Evolutionary conservation across 2,113 vertebrate species (phyloP), one percentile per base, ranked within the genome.

Genomic region (Phalacrocorax pelagicus): DNA sequence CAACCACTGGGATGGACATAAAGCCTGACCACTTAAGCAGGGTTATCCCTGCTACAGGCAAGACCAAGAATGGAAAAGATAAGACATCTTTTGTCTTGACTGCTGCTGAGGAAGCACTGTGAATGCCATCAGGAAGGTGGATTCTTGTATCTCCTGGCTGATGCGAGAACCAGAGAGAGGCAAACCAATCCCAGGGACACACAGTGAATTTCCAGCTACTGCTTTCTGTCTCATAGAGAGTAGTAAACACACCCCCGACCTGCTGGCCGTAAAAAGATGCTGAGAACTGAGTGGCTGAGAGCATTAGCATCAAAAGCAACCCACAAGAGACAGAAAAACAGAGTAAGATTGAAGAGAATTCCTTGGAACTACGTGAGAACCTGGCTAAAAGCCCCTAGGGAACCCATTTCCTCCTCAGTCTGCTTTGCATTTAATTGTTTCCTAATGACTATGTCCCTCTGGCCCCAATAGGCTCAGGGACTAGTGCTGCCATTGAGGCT

Each of bases 351-450:
- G 59, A 92, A 85, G 51, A 90, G 20, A 84, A 95, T 94, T 95
- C 92, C 88, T 88, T 88, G 66, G 81, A 95, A 57, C 83, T 96
- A 96, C 83, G 65, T 11, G 46, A 44, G 55, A 97, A 96, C 84
- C 88, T 90, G 84, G 51, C 81, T 96, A 90, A 87, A 96, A 92
- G 81, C 44, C 88, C 61, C 27, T 22, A 12, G 84, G 61, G 81
- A 97, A 83, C 40, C 49, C 42, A 86, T 71, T 95, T 90, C 55
- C 78, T 92, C 89, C 86, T 92, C 94, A 96, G 97, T 97, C 69
- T 90, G 69, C 87, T 97, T 92, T 90, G 67, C 47, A 86, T 81
- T 90, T 96, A 96, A 96, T 91, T 94, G 86, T 92, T 96, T 97
- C 75, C 81, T 93, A 97, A 95, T 85, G 47, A 96, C 54, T 87